phyloP scores from a whole-genome alignment of 2,888 invertebrate species.

The Tachina fera region DNA sequence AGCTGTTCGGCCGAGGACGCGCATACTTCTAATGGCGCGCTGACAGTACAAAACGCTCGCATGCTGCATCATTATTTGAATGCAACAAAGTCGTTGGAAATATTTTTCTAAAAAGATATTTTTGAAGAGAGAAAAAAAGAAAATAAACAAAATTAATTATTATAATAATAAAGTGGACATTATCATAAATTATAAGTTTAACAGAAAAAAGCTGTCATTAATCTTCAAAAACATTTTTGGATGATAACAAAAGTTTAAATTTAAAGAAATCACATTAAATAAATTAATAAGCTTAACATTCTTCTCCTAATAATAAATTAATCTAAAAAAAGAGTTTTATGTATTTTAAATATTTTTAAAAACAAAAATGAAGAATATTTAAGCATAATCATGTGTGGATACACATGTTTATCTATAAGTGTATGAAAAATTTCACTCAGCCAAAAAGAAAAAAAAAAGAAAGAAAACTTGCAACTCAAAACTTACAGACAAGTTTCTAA shows the following conservation, averaged over 20 bases:
- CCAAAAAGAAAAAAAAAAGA: constrained; percentile 45
- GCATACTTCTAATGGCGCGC: constrained; percentile 91
- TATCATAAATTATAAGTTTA: constrained; percentile 19
- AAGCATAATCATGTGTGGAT: background rate
- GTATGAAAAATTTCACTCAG: constrained; percentile 59
- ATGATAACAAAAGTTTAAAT: constrained; percentile 49
- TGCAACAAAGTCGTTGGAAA: constrained; percentile 83
- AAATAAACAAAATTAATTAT: constrained; percentile 36
- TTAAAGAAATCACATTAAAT: constrained; percentile 3
- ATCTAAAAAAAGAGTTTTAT: constrained; percentile 51
- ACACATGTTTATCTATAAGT: background rate
- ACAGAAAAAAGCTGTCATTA: constrained; percentile 29
- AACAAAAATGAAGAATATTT: background rate
- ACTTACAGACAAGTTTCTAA: constrained; percentile 64
- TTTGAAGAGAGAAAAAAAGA: constrained; percentile 40
- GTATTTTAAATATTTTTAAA: constrained; percentile 39
- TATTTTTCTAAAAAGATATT: constrained; percentile 79
- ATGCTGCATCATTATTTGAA: constrained; percentile 85
- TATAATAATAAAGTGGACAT: constrained; percentile 20
- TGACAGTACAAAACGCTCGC: constrained; percentile 91
- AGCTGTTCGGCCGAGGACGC: constrained; percentile 85
- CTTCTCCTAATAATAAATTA: constrained; percentile 30
- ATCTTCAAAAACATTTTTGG: constrained; percentile 49
- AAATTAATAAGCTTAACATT: constrained; percentile 62
- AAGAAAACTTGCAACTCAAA: constrained; percentile 42